Percentiles rank a stretch among this genome's conserved stretches.
These are phyloP conservation scores for Melanchra persicariae DNA, from an alignment of 2,888 invertebrate genomes.

Conservation along the genomic window DNA sequence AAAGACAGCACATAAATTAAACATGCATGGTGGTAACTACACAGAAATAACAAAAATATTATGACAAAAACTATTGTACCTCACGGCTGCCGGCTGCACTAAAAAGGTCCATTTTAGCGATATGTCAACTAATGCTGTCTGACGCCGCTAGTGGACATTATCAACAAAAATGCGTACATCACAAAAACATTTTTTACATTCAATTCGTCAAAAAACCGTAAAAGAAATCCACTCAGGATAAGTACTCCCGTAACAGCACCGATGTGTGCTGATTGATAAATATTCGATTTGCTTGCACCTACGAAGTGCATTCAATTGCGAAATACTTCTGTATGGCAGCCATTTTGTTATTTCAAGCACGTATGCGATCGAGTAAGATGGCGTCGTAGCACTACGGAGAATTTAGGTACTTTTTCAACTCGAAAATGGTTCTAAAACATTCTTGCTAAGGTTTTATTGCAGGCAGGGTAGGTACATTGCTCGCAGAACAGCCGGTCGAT, in stretches of 20 bases:
- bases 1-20: no score
- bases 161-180: not conserved
- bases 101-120: no score
- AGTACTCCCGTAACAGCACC: constrained; percentile 9
- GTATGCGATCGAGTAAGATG: constrained; percentile 34
- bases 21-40: no score
- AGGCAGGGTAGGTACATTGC: no score
- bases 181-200: not conserved
- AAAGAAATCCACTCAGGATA: constrained; percentile 36
- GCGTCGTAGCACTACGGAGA: not conserved
- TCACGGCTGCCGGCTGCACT: no score
- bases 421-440: constrained; percentile 7
- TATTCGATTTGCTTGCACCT: constrained; percentile 70
- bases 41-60: no score
- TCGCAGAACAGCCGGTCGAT: no score
- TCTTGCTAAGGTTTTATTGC: not conserved
- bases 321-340: constrained; percentile 64
- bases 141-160: no score
- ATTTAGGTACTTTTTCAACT: constrained; percentile 4
- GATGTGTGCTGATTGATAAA: constrained; percentile 67
- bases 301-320: constrained; percentile 66
- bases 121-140: no score
- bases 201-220: constrained; percentile 14
- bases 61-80: no score
- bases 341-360: constrained; percentile 63